Conservation (phyloP, 1,140 invertebrate genomes). For the Bradynema listronoti region DNA sequence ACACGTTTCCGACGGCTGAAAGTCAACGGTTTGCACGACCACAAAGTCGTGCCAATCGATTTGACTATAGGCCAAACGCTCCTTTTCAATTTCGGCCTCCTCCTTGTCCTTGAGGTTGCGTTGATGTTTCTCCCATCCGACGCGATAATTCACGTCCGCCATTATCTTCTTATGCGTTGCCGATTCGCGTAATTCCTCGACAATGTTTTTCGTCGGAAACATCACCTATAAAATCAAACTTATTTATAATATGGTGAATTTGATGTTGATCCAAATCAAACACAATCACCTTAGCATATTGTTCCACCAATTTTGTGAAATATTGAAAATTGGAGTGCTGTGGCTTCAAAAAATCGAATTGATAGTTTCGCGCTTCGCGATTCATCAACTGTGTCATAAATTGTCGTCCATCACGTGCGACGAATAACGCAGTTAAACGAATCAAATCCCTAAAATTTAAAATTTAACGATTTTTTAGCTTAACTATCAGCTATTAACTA, state of each 20-base stretch:
- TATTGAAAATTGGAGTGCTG: slow-evolving; percentile 98
- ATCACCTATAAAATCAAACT: slow-evolving; percentile 42
- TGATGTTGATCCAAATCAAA: slow-evolving; percentile 6
- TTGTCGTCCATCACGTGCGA: slow-evolving; percentile 91
- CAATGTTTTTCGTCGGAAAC: slow-evolving; percentile 42
- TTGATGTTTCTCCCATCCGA: slow-evolving; percentile 90
- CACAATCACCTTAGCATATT: slow-evolving; percentile 79
- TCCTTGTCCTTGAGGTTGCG: slow-evolving; percentile 68
- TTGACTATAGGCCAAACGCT: slow-evolving; percentile 89
- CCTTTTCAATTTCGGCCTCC: slow-evolving; percentile 86
- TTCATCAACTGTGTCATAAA: slow-evolving; percentile 98
- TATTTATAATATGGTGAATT: background rate
- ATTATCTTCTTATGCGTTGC: slow-evolving; percentile 64
- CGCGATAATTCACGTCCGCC: slow-evolving; percentile 83
- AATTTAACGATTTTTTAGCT: background rate
- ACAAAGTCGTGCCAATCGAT: slow-evolving; percentile 99
- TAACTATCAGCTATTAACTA: background rate
- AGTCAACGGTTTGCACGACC: slow-evolving; percentile 98
- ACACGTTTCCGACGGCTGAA: slow-evolving; percentile 87
- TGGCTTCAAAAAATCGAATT: slow-evolving; percentile 95
- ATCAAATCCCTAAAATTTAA: slow-evolving; percentile 77
- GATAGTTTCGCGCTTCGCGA: slow-evolving; percentile 90
- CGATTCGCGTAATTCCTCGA: slow-evolving; percentile 36
- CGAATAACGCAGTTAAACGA: slow-evolving; percentile 95
- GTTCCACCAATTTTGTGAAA: slow-evolving; percentile 93